Evolutionary conservation across 2,113 vertebrate species (phyloP).

Genomic region (Pristiophorus japonicus): DNA sequence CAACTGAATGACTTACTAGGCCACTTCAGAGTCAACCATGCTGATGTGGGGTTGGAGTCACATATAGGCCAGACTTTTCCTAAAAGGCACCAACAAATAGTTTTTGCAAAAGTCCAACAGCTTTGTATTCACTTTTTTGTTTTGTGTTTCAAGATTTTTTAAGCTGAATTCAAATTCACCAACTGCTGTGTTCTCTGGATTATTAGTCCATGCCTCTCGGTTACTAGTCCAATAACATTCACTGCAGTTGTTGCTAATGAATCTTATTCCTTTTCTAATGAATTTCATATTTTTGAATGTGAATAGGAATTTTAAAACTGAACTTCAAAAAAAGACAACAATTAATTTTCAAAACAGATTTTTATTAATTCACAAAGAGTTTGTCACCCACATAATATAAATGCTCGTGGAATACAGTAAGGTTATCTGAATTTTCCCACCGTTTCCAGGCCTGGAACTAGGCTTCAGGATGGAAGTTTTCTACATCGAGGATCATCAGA

Average conservation of each 20-base stretch:
- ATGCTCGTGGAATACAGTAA: neutral
- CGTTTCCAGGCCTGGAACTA: neutral
- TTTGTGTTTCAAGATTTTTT: too few species aligned
- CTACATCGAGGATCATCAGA: neutral
- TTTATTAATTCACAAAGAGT: neutral
- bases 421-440: neutral
- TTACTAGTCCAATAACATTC: neutral
- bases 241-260: neutral
- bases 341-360: neutral
- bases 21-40: neutral
- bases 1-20: neutral
- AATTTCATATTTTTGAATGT: neutral
- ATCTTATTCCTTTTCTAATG: neutral
- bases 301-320: neutral
- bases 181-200: neutral
- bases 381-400: neutral
- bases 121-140: too few species aligned
- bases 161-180: neutral
- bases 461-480: neutral
- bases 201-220: neutral
- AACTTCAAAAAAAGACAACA: neutral
- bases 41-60: too few species aligned
- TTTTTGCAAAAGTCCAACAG: too few species aligned
- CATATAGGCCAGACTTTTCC: too few species aligned
- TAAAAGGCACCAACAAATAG: too few species aligned